Percentiles rank a stretch among this genome's conserved stretches.
Evolutionary conservation across 2,113 vertebrate genomes (phyloP).

Genomic region (Protobothrops flavoviridis): DNA sequence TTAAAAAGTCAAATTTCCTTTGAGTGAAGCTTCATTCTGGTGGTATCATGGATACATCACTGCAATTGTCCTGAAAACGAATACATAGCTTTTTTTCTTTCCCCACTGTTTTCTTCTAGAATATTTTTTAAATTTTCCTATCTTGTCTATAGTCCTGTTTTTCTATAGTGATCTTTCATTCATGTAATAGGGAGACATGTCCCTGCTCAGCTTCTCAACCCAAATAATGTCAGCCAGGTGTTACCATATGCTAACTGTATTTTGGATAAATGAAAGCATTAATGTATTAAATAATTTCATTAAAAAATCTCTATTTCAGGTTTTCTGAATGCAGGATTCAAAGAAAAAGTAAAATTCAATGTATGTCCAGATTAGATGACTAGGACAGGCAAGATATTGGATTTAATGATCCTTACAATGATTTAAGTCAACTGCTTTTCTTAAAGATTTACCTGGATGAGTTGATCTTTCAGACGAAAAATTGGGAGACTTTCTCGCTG

Average conservation of each 20-base stretch:
- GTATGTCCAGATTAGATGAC: not conserved
- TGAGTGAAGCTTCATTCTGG: not conserved
- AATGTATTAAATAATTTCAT: not conserved
- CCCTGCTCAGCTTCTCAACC: not conserved
- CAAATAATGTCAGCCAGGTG: not conserved
- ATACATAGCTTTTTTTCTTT: not conserved
- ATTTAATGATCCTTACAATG: not conserved
- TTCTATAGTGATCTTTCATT: not conserved
- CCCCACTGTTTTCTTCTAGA: not conserved
- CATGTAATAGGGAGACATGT: not conserved
- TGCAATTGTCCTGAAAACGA: not conserved
- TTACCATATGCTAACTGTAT: not conserved
- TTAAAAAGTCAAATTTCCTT: not conserved
- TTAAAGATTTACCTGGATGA: slow-evolving; percentile 83
- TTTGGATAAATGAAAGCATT: not conserved
- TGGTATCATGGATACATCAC: not conserved
- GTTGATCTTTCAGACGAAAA: slow-evolving; percentile 96
- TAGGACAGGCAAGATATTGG: not conserved
- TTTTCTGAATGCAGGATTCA: not conserved
- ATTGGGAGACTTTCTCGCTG: slow-evolving; percentile 97
- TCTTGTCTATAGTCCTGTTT: not conserved
- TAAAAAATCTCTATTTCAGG: not conserved
- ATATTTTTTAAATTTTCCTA: not conserved
- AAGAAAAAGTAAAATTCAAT: not conserved
- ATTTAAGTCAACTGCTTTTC: not conserved